Conservation (phyloP, 2,888 invertebrate species). For the Acleris literana region DNA sequence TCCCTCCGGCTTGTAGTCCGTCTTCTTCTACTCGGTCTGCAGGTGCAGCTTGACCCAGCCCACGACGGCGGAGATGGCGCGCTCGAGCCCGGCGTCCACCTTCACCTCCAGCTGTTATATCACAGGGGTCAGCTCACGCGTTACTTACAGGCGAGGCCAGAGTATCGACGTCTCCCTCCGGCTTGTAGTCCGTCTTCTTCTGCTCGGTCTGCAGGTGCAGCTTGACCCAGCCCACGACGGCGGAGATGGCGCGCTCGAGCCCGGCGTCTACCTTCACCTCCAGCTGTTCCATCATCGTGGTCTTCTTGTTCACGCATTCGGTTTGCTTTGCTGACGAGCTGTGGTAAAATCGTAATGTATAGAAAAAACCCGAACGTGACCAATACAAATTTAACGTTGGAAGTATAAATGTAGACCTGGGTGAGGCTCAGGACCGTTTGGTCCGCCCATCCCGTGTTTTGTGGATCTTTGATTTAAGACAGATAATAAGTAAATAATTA, state of each 20-base stretch:
- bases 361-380: too few relatives aligned
- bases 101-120: slow-evolving; percentile 86
- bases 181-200: slow-evolving; percentile 96
- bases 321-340: slow-evolving; percentile 94
- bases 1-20: slow-evolving; percentile 95
- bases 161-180: slow-evolving; percentile 93
- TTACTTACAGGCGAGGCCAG: slow-evolving; percentile 91
- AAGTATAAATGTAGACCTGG: too few relatives aligned
- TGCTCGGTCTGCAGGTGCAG: slow-evolving; percentile 95
- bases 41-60: slow-evolving; percentile 96
- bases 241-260: slow-evolving; percentile 92
- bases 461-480: too few relatives aligned
- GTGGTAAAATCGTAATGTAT: not conserved
- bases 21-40: slow-evolving; percentile 96
- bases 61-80: slow-evolving; percentile 93
- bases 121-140: not conserved
- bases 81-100: slow-evolving; percentile 93
- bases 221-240: slow-evolving; percentile 95
- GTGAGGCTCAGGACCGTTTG: too few relatives aligned
- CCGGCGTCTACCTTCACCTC: slow-evolving; percentile 96
- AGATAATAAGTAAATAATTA: too few relatives aligned
- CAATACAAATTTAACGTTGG: too few relatives aligned
- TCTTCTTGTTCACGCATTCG: slow-evolving; percentile 94
- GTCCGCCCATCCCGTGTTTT: too few relatives aligned
- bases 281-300: slow-evolving; percentile 92